Evolutionary conservation across 2,888 invertebrate genomes (phyloP).

Genomic region (Beris morrisii): DNA sequence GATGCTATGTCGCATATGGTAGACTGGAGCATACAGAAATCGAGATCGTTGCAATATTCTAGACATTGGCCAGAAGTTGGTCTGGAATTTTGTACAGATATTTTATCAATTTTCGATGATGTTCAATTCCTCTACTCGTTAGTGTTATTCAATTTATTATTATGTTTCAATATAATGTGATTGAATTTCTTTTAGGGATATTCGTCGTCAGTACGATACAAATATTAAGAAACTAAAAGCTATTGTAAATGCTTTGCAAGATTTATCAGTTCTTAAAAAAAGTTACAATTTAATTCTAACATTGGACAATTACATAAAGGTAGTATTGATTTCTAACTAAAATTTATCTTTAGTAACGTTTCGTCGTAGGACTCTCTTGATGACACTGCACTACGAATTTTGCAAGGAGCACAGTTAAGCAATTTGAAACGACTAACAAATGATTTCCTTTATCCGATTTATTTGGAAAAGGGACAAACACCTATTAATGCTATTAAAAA

Average conservation of each 20-base stretch:
- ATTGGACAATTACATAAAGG: slow-evolving; percentile 49
- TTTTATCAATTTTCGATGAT: slow-evolving; percentile 51
- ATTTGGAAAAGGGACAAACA: slow-evolving; percentile 50
- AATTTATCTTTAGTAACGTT: slow-evolving; percentile 1
- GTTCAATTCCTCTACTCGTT: slow-evolving; percentile 52
- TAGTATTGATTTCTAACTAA: slow-evolving; percentile 5
- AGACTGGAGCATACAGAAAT: slow-evolving; percentile 54
- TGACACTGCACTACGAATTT: slow-evolving; percentile 51
- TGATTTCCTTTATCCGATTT: slow-evolving; percentile 54
- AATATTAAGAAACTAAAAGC: slow-evolving; percentile 49
- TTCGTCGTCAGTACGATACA: slow-evolving; percentile 51
- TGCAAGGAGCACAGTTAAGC: slow-evolving; percentile 52
- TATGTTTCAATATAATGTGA: not conserved
- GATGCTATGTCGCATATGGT: slow-evolving; percentile 50
- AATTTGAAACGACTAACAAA: slow-evolving; percentile 51
- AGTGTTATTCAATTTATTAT: slow-evolving; percentile 41
- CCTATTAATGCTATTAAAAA: slow-evolving; percentile 49
- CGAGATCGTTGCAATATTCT: slow-evolving; percentile 50
- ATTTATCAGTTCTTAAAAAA: slow-evolving; percentile 51
- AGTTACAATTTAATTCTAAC: slow-evolving; percentile 52
- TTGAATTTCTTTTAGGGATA: slow-evolving; percentile 45
- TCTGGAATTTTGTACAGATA: slow-evolving; percentile 53
- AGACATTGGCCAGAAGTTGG: slow-evolving; percentile 56
- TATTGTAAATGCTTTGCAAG: slow-evolving; percentile 50
- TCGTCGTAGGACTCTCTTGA: slow-evolving; percentile 48